Conservation (phyloP, 2,888 invertebrate species). For the Cataglyphis cursor region DNA sequence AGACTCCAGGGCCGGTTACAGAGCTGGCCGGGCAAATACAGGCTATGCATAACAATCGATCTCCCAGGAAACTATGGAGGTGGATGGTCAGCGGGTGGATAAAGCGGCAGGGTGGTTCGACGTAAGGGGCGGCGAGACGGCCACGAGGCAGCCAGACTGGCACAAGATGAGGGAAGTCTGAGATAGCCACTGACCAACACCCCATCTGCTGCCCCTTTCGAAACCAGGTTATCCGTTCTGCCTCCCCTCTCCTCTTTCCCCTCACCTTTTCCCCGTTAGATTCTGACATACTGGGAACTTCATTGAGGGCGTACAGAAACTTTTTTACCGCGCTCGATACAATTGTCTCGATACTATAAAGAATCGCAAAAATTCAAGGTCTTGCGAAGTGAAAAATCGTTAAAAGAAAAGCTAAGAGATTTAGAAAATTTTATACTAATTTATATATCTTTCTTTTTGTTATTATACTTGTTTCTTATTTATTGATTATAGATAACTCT, state of each 20-base stretch:
- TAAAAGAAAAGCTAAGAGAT: not conserved
- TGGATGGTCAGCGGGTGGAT: conserved; percentile 85
- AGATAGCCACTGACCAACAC: conserved; percentile 85
- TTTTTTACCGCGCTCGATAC: conserved; percentile 66
- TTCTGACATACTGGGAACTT: conserved; percentile 70
- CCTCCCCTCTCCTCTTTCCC: not conserved
- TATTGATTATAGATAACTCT: not conserved
- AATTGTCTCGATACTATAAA: conserved; percentile 66
- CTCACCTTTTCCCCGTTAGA: conserved; percentile 68
- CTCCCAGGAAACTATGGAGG: conserved; percentile 86
- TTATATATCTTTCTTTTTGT: not conserved
- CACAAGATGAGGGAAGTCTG: conserved; percentile 83
- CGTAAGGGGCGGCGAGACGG: conserved; percentile 69
- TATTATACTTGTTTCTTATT: not conserved
- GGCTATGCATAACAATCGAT: conserved; percentile 87
- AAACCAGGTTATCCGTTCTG: conserved; percentile 78
- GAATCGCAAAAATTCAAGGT: conserved; percentile 58
- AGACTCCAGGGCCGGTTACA: conserved; percentile 76
- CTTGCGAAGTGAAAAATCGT: not conserved
- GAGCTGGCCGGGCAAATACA: conserved; percentile 86
- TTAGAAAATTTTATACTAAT: not conserved
- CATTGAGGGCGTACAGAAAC: conserved; percentile 60
- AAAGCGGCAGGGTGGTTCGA: conserved; percentile 79
- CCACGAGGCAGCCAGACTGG: conserved; percentile 74
- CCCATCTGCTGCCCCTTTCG: conserved; percentile 82